Base-by-base conservation (phyloP, 2,113 vertebrate genomes). In the Festucalex cinctus region DNA sequence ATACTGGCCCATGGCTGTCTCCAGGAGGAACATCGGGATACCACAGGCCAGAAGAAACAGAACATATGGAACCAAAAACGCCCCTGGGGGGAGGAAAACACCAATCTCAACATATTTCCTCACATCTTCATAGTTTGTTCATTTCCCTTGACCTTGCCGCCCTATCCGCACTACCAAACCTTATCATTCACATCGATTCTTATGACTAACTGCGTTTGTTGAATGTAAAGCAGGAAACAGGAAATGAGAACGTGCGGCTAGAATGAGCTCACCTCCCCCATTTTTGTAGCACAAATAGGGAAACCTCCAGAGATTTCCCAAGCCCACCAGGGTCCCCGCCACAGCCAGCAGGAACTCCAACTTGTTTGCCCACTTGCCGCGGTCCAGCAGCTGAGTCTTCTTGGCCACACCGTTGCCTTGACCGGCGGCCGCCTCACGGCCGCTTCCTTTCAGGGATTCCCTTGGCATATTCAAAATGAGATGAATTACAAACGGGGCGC, bases 1-100 rank as follows among this genome's bases (percentile, higher is more conserved):
- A 66, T 73, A 91, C 83, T 91, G 89, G 12, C 90, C 90, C 89
- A 91, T 86, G 9, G 89, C 87, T 0, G 87, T 90, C 86, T 91
- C 89, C 83, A 91, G 59, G 26, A 91, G 78, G 64, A 91, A 91
- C 85, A 90, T 83, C 1, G 88, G 90, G 17, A 91, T 89, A 6
- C 90, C 88, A 69, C 89, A 91, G 7, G 79, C 17, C 3, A 91
- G 74, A 53, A 91, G 74, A 71, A 89, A 91, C 36, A 91, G 64
- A 43, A 89, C 63, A 32, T 90, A 91, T 0, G 88, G 88, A 58
- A 91, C 76, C 17, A 91, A 70, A 70, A 91, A 91, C 19, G 88
- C 88, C 63, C 90, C 90, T 91, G 54, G 59, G 32, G 14, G 46
- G 9, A 32, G n/a, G 32, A 9, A 26, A 63, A 54, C 22, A 10